Conservation (phyloP, 2,797 vertebrate genomes). For the Novumbra hubbsi region DNA sequence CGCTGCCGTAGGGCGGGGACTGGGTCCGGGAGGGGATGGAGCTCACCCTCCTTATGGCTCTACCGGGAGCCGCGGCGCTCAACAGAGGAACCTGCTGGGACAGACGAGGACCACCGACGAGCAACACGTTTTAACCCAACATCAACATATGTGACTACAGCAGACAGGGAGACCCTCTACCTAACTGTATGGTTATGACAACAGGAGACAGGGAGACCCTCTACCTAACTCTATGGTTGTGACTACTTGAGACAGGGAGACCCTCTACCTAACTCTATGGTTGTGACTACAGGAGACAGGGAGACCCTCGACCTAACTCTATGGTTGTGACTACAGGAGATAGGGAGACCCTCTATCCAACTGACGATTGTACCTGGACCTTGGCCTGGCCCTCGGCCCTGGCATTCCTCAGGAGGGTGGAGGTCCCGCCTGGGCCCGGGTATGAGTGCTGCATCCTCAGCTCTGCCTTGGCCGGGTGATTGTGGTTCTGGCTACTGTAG, state of each 20-base stretch:
- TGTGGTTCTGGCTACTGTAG: slow-evolving; percentile 81
- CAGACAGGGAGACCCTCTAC: not conserved
- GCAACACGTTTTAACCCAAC: not conserved
- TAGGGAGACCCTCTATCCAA: not conserved
- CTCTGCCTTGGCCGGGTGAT: slow-evolving; percentile 78
- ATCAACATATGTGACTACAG: not conserved
- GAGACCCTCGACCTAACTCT: too few species aligned
- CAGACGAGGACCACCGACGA: not conserved
- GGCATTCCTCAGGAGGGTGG: slow-evolving; percentile 78
- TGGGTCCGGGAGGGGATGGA: slow-evolving; percentile 93
- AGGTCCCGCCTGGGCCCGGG: slow-evolving; percentile 68
- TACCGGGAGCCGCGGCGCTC: slow-evolving; percentile 64
- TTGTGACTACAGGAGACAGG: not conserved
- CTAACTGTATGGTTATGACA: too few species aligned
- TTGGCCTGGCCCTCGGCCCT: slow-evolving; percentile 91
- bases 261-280: not conserved
- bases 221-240: not conserved
- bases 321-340: not conserved
- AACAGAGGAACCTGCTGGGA: slow-evolving; percentile 71
- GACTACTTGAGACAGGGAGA: not conserved
- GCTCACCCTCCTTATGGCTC: slow-evolving; percentile 90
- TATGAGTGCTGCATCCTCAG: slow-evolving; percentile 86
- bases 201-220: not conserved
- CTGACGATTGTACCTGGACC: slow-evolving; percentile 77
- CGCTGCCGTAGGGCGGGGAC: slow-evolving; percentile 87